Evolutionary conservation across 2,113 vertebrate species (phyloP).

Genomic region (Rhea pennata): DNA sequence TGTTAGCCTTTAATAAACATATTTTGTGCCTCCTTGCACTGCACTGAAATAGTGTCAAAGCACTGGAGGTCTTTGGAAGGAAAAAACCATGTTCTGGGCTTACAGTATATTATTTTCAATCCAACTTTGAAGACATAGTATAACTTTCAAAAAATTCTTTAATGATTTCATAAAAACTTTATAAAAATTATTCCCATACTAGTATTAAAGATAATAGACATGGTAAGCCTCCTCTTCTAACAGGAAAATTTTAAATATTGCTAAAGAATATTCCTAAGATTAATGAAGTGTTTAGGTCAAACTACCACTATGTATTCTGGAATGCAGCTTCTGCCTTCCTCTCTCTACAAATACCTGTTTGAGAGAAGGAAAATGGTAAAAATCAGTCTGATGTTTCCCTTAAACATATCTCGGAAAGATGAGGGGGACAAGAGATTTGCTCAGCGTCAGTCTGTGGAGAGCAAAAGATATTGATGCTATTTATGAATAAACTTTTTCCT

Average conservation of each 20-base stretch:
- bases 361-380: not conserved
- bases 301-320: not conserved
- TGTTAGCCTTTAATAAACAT: not conserved
- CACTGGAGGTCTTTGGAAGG: not conserved
- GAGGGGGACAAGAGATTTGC: not conserved
- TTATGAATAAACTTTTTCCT: not conserved
- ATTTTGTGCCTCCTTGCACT: not conserved
- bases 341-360: not conserved
- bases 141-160: not conserved
- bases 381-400: not conserved
- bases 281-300: not conserved
- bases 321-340: not conserved
- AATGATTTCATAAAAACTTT: not conserved
- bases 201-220: not conserved
- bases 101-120: not conserved
- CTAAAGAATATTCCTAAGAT: not conserved
- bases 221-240: not conserved
- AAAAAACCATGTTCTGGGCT: not conserved
- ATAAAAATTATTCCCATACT: not conserved
- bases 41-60: not conserved
- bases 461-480: not conserved
- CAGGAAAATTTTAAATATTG: not conserved
- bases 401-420: not conserved
- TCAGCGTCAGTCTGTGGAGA: not conserved
- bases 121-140: not conserved